Conservation (phyloP, 2,888 invertebrate species). For the Dyspetes luteomarginatus region DNA sequence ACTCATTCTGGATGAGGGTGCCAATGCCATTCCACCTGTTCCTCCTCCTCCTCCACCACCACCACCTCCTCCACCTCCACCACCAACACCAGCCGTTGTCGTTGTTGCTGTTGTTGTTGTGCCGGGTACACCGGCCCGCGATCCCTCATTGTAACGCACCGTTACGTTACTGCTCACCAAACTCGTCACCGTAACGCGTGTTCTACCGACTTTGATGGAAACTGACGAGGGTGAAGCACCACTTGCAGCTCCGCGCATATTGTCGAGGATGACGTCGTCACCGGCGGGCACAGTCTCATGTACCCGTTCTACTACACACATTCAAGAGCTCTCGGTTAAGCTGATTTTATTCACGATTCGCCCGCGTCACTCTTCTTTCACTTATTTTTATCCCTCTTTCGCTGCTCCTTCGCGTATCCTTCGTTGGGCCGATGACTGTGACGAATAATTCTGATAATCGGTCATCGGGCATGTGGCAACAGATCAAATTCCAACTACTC, state of each 20-base stretch:
- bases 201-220: constrained; percentile 67
- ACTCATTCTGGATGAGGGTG: constrained; percentile 84
- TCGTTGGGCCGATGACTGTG: background rate
- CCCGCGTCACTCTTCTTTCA: background rate
- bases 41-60: constrained; percentile 73
- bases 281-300: constrained; percentile 67
- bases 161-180: constrained; percentile 81
- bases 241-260: constrained; percentile 70
- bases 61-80: constrained; percentile 20
- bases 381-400: background rate
- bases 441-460: constrained; percentile 17
- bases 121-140: constrained; percentile 66
- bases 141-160: constrained; percentile 82
- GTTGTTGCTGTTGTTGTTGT: constrained; percentile 57
- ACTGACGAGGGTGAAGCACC: constrained; percentile 69
- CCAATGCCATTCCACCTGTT: constrained; percentile 81
- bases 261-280: constrained; percentile 66
- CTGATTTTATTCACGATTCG: background rate
- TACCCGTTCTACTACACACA: constrained; percentile 66
- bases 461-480: constrained; percentile 27
- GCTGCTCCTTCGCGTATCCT: constrained; percentile 8
- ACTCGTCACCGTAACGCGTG: constrained; percentile 80
- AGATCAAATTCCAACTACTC: constrained; percentile 16
- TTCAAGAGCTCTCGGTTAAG: constrained; percentile 54
- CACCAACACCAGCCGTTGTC: constrained; percentile 15